phyloP scores from a whole-genome alignment of 2,888 invertebrate genomes.

The Microctonus hyperodae region DNA sequence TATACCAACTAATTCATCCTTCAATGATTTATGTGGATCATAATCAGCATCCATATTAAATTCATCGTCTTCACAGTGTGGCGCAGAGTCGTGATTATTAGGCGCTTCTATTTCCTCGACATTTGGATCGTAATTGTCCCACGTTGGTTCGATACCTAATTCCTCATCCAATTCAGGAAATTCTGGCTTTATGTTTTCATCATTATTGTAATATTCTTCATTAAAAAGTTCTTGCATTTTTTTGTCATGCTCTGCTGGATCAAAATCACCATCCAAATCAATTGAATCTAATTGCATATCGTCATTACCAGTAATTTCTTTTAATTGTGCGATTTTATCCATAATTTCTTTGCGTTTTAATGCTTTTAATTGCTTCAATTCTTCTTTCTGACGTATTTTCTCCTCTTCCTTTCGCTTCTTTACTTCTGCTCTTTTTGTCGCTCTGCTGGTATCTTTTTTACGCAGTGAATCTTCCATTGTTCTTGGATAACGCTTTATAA shows the following conservation, averaged over 20 bases:
- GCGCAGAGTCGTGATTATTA: slow-evolving; percentile 49
- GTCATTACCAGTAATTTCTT: slow-evolving; percentile 77
- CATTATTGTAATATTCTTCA: slow-evolving; percentile 82
- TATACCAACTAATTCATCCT: slow-evolving; percentile 67
- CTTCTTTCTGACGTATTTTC: slow-evolving; percentile 82
- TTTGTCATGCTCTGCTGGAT: slow-evolving; percentile 86
- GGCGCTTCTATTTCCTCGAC: slow-evolving; percentile 58
- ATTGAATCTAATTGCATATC: slow-evolving; percentile 51
- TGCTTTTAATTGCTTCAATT: slow-evolving; percentile 86
- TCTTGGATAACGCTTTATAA: slow-evolving; percentile 84
- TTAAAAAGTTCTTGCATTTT: slow-evolving; percentile 88
- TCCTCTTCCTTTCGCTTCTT: slow-evolving; percentile 79
- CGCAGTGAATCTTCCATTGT: slow-evolving; percentile 85
- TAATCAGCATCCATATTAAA: slow-evolving; percentile 93
- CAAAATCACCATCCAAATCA: slow-evolving; percentile 90
- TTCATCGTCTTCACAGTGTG: slow-evolving; percentile 81
- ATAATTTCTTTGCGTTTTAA: slow-evolving; percentile 89
- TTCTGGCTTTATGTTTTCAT: slow-evolving; percentile 79
- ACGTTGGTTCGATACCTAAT: slow-evolving; percentile 70
- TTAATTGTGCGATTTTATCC: slow-evolving; percentile 85
- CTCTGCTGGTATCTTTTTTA: slow-evolving; percentile 79
- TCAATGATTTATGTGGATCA: slow-evolving; percentile 66
- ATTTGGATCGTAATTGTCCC: slow-evolving; percentile 71
- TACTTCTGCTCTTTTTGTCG: slow-evolving; percentile 78
- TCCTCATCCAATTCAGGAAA: slow-evolving; percentile 84